Percentiles rank a stretch among this genome's conserved stretches.
Conservation (phyloP, 1,140 invertebrate species). For the Scaptomyza pallida region DNA sequence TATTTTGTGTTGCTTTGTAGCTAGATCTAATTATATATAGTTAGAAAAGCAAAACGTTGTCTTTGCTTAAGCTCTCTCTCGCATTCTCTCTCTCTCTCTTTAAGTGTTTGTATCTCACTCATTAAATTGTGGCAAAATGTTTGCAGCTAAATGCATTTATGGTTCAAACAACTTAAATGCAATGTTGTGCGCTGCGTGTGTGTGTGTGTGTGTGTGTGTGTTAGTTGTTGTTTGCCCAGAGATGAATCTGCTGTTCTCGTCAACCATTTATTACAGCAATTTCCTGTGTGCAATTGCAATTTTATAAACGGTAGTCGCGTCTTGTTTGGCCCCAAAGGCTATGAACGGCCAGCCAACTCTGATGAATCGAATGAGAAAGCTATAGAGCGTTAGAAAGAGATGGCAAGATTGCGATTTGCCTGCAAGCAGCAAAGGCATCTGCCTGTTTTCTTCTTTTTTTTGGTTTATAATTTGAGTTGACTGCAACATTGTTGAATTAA, state of each 20-base stretch:
- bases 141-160: conserved; percentile 73
- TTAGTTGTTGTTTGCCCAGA: conserved; percentile 26
- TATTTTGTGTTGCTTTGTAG: conserved; percentile 5
- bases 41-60: conserved; percentile 37
- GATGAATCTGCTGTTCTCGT: conserved; percentile 47
- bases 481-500: conserved; percentile 4
- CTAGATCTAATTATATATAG: conserved; percentile 60
- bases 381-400: no score
- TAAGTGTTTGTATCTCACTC: no score
- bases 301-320: conserved; percentile 77
- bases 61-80: not conserved
- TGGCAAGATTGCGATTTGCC: conserved; percentile 28
- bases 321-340: conserved; percentile 38
- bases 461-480: conserved; percentile 10
- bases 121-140: conserved; percentile 58
- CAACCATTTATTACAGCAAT: conserved; percentile 75
- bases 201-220: conserved; percentile 7
- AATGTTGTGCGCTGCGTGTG: no score
- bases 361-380: not conserved
- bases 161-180: conserved; percentile 13
- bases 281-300: conserved; percentile 75
- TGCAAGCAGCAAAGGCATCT: conserved; percentile 27
- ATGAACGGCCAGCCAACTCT: conserved; percentile 3
- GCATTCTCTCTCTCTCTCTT: conserved; percentile 21
- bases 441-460: conserved; percentile 5